Base-by-base conservation (phyloP, 1,140 invertebrate genomes). In the Drosophila watanabei region DNA sequence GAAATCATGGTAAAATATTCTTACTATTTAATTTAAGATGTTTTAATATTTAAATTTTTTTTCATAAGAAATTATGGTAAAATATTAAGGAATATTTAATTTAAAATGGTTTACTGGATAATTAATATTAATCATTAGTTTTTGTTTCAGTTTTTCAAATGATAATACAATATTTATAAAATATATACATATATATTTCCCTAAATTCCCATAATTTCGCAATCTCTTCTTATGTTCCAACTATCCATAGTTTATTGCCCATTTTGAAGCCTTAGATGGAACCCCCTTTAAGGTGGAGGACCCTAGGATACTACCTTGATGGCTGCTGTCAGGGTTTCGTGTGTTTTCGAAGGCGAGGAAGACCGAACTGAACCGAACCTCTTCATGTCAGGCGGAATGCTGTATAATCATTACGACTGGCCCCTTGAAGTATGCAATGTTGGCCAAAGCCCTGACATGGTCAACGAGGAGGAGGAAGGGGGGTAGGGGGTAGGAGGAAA, bases 391-490 rank as follows among this genome's bases (percentile, higher is more conserved):
- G 49, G 58, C 70, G 56, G 62, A 71, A 49, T 71, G 54, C 48
- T 60, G 70, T 61, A 75, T 65, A 79, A 76, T 87, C 75, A 86
- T 82, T 79, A 48, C 75, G 80, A 73, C 81, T 73, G 60, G 76
- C 76, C 76, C 70, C 64, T 66, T 71, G 41, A 82, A 76, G 66
- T 76, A 82, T 79, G 79, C 83, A 73, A 87, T 73, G 60, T 79
- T 56, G 58, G 57, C 61, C 48, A 75, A 57, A 75, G 63, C 58
- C 70, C 71, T 73, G 61, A 65, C 69, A 62, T 60, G 54, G 64
- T 76, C 48, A 48, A 43, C 20, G 30, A 11, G 46, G 28, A 11
- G 46, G 28, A 41, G 24, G 16, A 52, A 46, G 24, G 43, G 35
- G 16, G 14, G 9, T 24, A n/a, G 24, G 30, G 30, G 39, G 14